These are phyloP conservation scores for Rhinella marina DNA, from an alignment of 2,797 vertebrate species.

Conservation along the genomic window DNA sequence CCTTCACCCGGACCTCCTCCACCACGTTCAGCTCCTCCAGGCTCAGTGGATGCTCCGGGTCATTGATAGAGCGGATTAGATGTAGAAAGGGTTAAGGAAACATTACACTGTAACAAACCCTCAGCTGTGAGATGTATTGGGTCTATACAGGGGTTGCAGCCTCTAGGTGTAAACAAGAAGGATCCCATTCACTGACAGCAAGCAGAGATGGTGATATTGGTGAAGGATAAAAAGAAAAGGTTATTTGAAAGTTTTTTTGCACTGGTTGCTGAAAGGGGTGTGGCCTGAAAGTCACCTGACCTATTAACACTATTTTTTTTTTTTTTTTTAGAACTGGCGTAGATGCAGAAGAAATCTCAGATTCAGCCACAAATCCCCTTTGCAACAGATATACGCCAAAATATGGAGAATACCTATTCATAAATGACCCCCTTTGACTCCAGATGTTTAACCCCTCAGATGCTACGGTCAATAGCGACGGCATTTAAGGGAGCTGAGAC, in stretches of 20 bases:
- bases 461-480: too few species aligned
- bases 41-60: constrained; percentile 93
- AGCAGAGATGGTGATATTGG: background rate
- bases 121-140: background rate
- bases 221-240: background rate
- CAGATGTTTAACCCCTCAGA: too few species aligned
- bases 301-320: background rate
- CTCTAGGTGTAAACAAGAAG: background rate
- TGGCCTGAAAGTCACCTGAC: background rate
- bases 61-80: constrained; percentile 92
- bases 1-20: constrained; percentile 87
- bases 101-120: background rate
- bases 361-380: too few species aligned
- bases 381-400: too few species aligned
- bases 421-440: too few species aligned
- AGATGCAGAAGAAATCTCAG: too few species aligned
- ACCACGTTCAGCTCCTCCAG: constrained; percentile 94
- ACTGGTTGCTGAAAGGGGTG: background rate
- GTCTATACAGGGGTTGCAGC: background rate
- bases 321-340: too few species aligned
- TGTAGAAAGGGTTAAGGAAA: constrained; percentile 79
- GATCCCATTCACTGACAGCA: background rate
- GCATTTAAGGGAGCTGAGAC: too few species aligned
- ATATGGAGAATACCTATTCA: too few species aligned
- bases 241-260: too few species aligned